Evolutionary conservation across 2,113 vertebrate genomes (phyloP).

Genomic region (Petromus typicus): DNA sequence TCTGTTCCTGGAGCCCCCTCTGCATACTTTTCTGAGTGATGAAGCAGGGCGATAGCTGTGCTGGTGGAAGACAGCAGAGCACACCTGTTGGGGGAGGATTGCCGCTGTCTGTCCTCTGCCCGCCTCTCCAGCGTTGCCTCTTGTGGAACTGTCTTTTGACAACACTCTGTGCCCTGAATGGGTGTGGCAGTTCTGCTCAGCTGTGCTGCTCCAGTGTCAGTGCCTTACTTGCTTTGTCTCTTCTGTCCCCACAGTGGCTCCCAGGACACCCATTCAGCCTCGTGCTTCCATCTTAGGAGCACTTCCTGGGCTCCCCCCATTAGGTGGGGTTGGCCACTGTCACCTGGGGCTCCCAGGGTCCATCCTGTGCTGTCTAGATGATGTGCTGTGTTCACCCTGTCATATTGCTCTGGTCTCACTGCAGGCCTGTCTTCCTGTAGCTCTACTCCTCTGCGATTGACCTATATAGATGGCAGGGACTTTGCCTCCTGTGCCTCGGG

Average conservation of each 20-base stretch:
- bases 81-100: background rate
- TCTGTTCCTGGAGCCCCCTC: background rate
- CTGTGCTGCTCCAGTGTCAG: accelerated
- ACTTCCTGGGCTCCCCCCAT: background rate
- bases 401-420: background rate
- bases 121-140: background rate
- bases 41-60: background rate
- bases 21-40: background rate
- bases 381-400: background rate
- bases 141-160: background rate
- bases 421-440: background rate
- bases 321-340: background rate
- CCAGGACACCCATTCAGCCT: accelerated
- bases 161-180: background rate
- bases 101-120: background rate
- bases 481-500: background rate
- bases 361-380: background rate
- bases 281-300: background rate
- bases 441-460: background rate
- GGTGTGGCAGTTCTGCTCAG: background rate
- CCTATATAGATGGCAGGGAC: background rate
- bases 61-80: background rate
- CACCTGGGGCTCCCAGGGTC: background rate
- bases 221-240: background rate
- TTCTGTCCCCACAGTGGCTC: background rate